Evolutionary conservation across 2,888 invertebrate genomes (phyloP), one percentile per base, ranked within the genome.

Genomic region (Odontocolon sp.): DNA sequence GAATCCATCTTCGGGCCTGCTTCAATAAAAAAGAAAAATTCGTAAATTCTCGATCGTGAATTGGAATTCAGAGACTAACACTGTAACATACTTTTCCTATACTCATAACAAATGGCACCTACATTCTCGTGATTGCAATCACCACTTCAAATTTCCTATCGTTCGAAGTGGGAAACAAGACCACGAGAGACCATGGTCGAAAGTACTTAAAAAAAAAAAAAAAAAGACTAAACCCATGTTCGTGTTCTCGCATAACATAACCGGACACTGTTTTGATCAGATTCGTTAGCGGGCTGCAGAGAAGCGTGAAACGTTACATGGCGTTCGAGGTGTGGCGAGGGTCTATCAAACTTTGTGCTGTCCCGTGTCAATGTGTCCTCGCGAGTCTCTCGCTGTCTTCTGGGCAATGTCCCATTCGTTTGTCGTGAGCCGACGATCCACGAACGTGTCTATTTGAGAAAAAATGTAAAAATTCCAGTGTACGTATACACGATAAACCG

Each of bases 271-370:
- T 84, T 86, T 83, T 82, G 83, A 83, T 83, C 81, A 80, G 78
- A 81, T 82, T 84, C 82, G 82, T 83, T 82, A 81, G 80, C 79
- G 79, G 64, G 81, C 83, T 84, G 80, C 83, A 84, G 77, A 80
- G 81, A 84, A 83, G 85, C 84, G 86, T 83, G 85, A 87, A 84
- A 81, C 83, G 79, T 80, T 81, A 84, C 81, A 81, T 83, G 85
- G 86, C 81, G 81, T 81, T 82, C 82, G 80, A 85, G 84, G 83
- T 83, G 87, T 85, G 86, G 83, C 84, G 83, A 83, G 80, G 76
- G 69, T 80, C 78, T 78, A 78, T 81, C 81, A 81, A 81, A 81
- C 67, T 69, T 69, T 54, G 31, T 23, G 47, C 47, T 47, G 57
- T 78, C 73, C 40, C 59, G 40, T 66, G 52, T 52, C 61, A 57